Evolutionary conservation across 2,797 vertebrate species (phyloP), one percentile per base, ranked within the genome.

Genomic region (Tangara arthus): DNA sequence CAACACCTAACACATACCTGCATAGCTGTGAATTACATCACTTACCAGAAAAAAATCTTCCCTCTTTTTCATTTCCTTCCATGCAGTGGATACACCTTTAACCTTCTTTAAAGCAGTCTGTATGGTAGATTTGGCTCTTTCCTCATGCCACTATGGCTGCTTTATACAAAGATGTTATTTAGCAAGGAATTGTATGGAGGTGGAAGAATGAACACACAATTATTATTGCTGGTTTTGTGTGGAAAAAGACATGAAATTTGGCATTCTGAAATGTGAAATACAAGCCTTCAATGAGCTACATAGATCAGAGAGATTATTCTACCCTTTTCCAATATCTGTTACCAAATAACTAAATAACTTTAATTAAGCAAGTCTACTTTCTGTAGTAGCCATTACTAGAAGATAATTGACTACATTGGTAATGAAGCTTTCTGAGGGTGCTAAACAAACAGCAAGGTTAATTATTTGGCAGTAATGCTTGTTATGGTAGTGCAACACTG

Each of bases 391-490:
- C 97, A 97, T 97, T 97, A 97, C 91, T 87, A 96, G 87, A 83
- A 90, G 96, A 97, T 97, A 98, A 98, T 98, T 98, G 96, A 97
- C 96, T 98, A 97, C 96, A 96, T 97, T 82, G 70, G 88, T 97
- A 97, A 98, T 97, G 97, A 97, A 97, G 96, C 94, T 96, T 98
- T 98, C 57, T 70, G 87, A 79, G 90, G 97, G 97, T 97, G 95
- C 97, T 97, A 98, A 98, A 97, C 97, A 98, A 98, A 97, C 94
- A 97, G 94, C 95, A 97, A 97, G 97, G 97, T 97, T 98, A 98
- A 98, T 98, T 98, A 97, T 97, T 95, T 97, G 97, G 96, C 96
- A 97, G 89, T 94, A 93, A 97, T 95, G 93, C 93, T 91, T 95
- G 83, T 92, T 96, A 96, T 84, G 57, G 73, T 96, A 97, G 81